Evolutionary conservation across 2,797 vertebrate genomes (phyloP), one percentile per base, ranked within the genome.

Genomic region (Mico argentatus): DNA sequence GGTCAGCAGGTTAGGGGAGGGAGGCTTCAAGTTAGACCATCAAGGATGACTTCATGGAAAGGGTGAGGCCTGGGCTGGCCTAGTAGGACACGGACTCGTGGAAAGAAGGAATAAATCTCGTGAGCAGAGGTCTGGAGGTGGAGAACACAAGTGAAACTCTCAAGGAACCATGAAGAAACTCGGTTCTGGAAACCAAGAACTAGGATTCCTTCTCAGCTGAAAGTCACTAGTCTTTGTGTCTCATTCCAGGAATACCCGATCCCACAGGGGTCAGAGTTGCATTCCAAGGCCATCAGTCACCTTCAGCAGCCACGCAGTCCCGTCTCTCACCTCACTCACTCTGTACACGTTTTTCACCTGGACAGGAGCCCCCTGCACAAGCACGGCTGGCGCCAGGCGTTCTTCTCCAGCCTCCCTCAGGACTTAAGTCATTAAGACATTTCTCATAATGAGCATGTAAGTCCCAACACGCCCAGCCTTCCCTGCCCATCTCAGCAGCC

Each of bases 381-480:
- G 84, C 50, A 41, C 57, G 92, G 84, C 85, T 96, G 95, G 91
- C 52, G 41, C 94, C 95, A 95, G 91, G 80, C 91, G n/a, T 64
- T 50, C 84, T 96, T 90, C 81, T 48, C 33, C 9, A 0, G 72
- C 81, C 81, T 97, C 96, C 84, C 93, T 76, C 52, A 96, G 96
- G 96, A 92, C 85, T 44, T 55, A 88, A 2, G 84, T 92, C 93
- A 95, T 97, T 88, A 92, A 94, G 94, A 96, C 83, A 90, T 80
- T 95, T 97, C 94, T 93, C 52, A 55, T 89, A 91, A 95, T 67
- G 50, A 93, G 55, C 67, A 48, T 13, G 14, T 48, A 44, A 70
- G 64, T 75, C 86, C 75, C 81, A 20, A 88, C 91, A n/a, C 73
- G 80, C 82, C 93, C 59, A 88, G 59, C 26, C 55, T 90, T 88